These are phyloP conservation scores for Telmatochromis sp. DNA, from an alignment of 2,113 vertebrate species.

Conservation along the genomic window DNA sequence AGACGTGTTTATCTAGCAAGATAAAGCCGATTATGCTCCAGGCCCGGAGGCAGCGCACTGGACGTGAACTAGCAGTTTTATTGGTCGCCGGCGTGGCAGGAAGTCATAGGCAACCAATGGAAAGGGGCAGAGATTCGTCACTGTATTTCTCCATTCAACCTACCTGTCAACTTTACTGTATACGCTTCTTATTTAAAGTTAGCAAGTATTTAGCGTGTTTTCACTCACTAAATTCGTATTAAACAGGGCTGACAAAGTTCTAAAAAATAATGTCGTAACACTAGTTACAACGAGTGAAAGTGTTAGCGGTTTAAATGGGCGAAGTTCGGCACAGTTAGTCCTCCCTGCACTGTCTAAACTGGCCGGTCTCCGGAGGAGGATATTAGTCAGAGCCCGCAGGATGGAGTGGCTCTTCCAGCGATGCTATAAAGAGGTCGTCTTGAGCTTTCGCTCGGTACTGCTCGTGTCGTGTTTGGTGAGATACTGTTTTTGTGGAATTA, in stretches of 20 bases:
- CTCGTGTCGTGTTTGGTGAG: constrained; percentile 37
- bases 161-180: constrained; percentile 4
- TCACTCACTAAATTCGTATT: neutral
- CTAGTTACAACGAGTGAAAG: neutral
- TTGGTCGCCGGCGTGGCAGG: constrained; percentile 13
- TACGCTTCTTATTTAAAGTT: neutral
- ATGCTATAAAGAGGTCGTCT: constrained; percentile 12
- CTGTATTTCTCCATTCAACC: neutral
- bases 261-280: neutral
- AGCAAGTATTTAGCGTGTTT: neutral
- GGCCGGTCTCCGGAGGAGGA: constrained; percentile 8
- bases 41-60: neutral
- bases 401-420: constrained; percentile 46
- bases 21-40: constrained; percentile 41
- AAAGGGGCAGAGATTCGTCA: neutral
- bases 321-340: neutral
- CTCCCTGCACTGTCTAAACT: neutral
- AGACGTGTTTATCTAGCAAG: neutral
- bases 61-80: neutral
- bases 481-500: neutral
- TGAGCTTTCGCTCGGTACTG: constrained; percentile 15
- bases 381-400: neutral
- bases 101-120: constrained; percentile 18
- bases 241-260: neutral
- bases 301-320: neutral